Base-by-base conservation (phyloP, 1,140 invertebrate genomes). In the Hyphantria cunea region DNA sequence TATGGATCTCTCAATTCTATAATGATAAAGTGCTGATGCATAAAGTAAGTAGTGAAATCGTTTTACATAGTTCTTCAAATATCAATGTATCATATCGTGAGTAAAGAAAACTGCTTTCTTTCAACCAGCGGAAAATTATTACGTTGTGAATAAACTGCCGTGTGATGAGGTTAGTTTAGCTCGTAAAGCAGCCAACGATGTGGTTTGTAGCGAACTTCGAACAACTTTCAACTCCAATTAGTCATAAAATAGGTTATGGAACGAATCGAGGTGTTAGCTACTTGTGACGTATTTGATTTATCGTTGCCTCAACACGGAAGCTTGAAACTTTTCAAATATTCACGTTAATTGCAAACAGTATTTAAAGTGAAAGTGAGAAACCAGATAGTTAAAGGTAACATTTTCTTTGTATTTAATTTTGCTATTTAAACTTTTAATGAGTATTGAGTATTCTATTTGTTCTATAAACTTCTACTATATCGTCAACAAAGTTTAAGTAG, bases 151-250 rank as follows among this genome's bases (percentile, higher is more conserved):
- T 56, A 58, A 59, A 64, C 52, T 52, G 31, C 6, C 41, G 32
- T 34, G 44, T 42, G 12, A 5, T n/a, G 54, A 17, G 63, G 49
- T 58, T 52, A 52, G 25, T 59, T 59, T 42, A 65, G 33, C 34
- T 51, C 48, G 48, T 25, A 60, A 50, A 50, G 63, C 42, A 55
- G 55, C 55, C 54, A 34, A 33, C 12, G 2, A 31, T 52, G 41
- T 17, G 54, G 63, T 48, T 65, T 58, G 49, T 48, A 53, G 33
- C 50, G 55, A 63, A 63, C 42, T 63, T 55, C 39, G 15, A 37
- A 62, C 39, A 62, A 62, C 47, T 64, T 52, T 58, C n/a, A 56
- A 56, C 48, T 64, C 53, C 62, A 50, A 64, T 64, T 64, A 64
- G 53, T 45, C 32, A 54, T 55, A 58, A 64, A 58, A 64, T 49